Evolutionary conservation across 1,140 invertebrate species (phyloP).

Genomic region (Eurosta solidaginis): DNA sequence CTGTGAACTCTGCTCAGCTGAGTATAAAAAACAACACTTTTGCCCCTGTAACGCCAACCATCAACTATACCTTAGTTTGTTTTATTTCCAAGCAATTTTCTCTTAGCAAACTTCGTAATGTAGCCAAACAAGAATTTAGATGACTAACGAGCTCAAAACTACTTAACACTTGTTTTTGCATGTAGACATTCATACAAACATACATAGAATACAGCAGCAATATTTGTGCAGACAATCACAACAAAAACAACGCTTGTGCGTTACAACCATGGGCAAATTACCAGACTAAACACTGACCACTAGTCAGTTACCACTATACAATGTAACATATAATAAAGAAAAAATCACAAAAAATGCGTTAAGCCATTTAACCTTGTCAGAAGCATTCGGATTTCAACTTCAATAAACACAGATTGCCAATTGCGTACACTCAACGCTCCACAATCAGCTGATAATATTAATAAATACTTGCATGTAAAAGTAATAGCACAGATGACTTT

Average conservation of each 20-base stretch:
- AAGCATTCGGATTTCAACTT: slow-evolving; percentile 7
- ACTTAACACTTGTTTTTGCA: not conserved
- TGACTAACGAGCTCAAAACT: slow-evolving; percentile 5
- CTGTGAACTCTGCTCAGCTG: no score
- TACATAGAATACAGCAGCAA: no score
- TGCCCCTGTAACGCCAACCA: no score
- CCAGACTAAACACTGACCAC: not conserved
- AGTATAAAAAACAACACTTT: no score
- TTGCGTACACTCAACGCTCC: not conserved
- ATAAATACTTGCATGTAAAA: not conserved
- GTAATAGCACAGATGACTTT: not conserved
- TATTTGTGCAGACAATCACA: not conserved
- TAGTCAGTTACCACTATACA: not conserved
- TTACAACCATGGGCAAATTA: not conserved
- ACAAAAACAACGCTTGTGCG: not conserved
- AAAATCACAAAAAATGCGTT: not conserved
- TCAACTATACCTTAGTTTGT: no score
- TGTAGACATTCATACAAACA: not conserved
- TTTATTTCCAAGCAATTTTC: no score
- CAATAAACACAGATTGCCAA: not conserved
- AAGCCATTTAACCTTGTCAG: slow-evolving; percentile 10
- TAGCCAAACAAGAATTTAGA: not conserved
- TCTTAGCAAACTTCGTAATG: no score
- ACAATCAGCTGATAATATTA: not conserved
- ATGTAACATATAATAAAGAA: not conserved